A percentile compares a stretch with the other conserved stretches of the same genome.
Evolutionary conservation across 1,140 invertebrate genomes (phyloP).

Genomic region (Pinna nobilis): DNA sequence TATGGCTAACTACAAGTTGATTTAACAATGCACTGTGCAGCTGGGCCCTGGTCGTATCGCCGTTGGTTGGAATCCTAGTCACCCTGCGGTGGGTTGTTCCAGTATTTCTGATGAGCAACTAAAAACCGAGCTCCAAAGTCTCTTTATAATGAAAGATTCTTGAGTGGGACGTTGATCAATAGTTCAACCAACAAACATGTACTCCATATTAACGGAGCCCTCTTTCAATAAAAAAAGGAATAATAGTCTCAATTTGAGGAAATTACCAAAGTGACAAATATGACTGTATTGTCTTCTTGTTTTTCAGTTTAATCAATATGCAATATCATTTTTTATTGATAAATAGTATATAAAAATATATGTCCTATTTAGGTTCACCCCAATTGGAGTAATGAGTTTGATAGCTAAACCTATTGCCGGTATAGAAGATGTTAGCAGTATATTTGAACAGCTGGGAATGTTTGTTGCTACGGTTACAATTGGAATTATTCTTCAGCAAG

Average conservation of each 20-base stretch:
- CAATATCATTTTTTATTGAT: not conserved
- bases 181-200: too few relatives aligned
- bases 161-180: not conserved
- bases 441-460: constrained; percentile 89
- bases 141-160: too few relatives aligned
- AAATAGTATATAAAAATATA: not conserved
- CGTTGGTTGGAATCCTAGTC: too few relatives aligned
- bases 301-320: not conserved
- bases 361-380: constrained; percentile 82
- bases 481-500: constrained; percentile 91
- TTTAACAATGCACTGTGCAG: too few relatives aligned
- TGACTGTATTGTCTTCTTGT: too few relatives aligned
- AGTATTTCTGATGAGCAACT: too few relatives aligned
- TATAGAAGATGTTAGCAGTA: constrained; percentile 84
- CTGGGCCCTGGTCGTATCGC: too few relatives aligned
- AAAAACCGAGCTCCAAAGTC: too few relatives aligned
- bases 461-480: constrained; percentile 90
- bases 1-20: too few relatives aligned
- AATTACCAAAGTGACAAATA: not conserved
- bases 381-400: constrained; percentile 91
- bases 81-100: too few relatives aligned
- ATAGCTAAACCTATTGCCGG: constrained; percentile 93
- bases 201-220: too few relatives aligned
- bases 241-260: not conserved
- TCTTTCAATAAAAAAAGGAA: too few relatives aligned